phyloP scores from a whole-genome alignment of 2,113 vertebrate species.

The Catharus minimus region DNA sequence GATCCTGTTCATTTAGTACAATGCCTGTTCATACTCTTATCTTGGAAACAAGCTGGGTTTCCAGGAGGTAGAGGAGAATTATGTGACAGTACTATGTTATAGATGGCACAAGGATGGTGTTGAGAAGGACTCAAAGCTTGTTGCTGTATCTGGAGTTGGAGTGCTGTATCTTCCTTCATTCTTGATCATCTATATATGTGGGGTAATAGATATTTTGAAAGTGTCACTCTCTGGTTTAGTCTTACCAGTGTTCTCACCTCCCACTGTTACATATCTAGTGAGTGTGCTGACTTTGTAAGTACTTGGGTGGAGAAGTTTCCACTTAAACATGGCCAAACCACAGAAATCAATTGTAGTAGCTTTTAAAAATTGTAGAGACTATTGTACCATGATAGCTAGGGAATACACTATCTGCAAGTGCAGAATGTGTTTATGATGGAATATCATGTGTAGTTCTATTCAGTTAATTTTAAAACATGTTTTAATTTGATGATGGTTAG shows the following conservation, averaged over 20 bases:
- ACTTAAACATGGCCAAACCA: background rate
- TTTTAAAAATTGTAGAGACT: background rate
- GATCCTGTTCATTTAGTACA: background rate
- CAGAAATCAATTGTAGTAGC: background rate
- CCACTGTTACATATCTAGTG: background rate
- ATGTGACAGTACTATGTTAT: background rate
- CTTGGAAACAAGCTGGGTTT: background rate
- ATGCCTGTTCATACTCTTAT: background rate
- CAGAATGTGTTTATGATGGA: background rate
- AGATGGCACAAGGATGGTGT: background rate
- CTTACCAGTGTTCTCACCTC: background rate
- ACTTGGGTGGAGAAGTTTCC: background rate
- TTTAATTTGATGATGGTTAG: background rate
- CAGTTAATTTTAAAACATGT: background rate
- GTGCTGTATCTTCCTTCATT: background rate
- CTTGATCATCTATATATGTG: background rate
- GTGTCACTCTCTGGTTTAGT: background rate
- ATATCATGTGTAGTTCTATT: background rate
- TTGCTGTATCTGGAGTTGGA: background rate
- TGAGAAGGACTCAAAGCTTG: background rate
- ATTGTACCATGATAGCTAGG: background rate
- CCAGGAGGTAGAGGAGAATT: background rate
- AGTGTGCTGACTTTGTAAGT: background rate
- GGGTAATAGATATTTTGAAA: background rate
- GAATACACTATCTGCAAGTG: background rate